Base-by-base conservation (phyloP, 1,140 invertebrate species). In the Eueides isabella region DNA sequence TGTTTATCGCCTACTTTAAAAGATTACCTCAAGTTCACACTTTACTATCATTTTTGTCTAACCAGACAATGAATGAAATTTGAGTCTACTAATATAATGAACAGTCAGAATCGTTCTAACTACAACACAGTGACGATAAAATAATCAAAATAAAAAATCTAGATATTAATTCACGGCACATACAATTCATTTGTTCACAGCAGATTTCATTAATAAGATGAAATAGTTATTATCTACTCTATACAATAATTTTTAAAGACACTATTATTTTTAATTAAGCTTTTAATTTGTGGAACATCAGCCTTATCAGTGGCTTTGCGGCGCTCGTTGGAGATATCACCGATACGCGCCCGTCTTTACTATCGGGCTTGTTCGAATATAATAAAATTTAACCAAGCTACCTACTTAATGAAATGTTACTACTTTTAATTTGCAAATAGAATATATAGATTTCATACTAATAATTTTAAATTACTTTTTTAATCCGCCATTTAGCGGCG, bases 291-390 rank as follows among this genome's bases (percentile, higher is more conserved):
- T 80, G 77, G 44, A 69, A n/a, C 26, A 23, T 33, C 33, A 33
- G 11, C 44, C 48, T 69, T 69, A 81, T 75, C 80, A 85, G 73
- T 75, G 71, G 72, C 68, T 83, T 86, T 76, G 78, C 66, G 79
- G 78, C 69, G 48, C 74, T 41, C 29, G 62, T 71, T 75, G 81
- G 85, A 78, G 88, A 90, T 87, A 85, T 89, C 88, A 66, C 86
- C 83, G 80, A 61, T 75, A 66, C 61, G 67, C 67, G 73, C 67
- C 61, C 61, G 74, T 68, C 65, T 76, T 64, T 72, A 75, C 73
- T 72, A 68, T 61, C 64, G n/a, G n/a, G 64, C 69, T 72, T 38
- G 35, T 44, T 70, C 23, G 44, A 67, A 33, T 67, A 16, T 76
- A 76, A 68, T 76, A 76, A 76, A 76, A 76, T 76, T 72, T 67